A percentile compares a stretch with the other conserved stretches of the same genome.
These are phyloP conservation scores for Dascyllus trimaculatus DNA, from an alignment of 2,113 vertebrate species.

Conservation along the genomic window DNA sequence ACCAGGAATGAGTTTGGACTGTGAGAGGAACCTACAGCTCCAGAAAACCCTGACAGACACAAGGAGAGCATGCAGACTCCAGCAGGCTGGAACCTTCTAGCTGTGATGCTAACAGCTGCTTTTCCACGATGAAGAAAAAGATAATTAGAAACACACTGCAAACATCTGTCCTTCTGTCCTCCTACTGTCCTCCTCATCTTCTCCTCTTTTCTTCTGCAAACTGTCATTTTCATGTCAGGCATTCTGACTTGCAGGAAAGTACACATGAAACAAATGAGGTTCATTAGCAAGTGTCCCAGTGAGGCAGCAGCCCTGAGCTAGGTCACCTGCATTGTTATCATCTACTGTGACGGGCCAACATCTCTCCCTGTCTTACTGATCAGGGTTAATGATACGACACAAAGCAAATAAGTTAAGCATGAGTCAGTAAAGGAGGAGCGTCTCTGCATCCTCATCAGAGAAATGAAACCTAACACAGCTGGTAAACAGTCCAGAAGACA, in stretches of 20 bases:
- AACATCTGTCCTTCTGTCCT: too few species aligned
- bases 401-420: too few species aligned
- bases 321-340: too few species aligned
- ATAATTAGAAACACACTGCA: background rate
- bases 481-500: background rate
- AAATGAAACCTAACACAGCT: constrained; percentile 47
- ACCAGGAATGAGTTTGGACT: too few species aligned
- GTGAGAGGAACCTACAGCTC: too few species aligned
- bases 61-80: too few species aligned
- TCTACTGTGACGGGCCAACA: too few species aligned
- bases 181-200: too few species aligned
- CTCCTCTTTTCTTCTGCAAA: background rate
- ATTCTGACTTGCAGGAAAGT: background rate
- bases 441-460: background rate
- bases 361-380: background rate
- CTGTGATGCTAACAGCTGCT: too few species aligned
- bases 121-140: background rate
- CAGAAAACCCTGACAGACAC: too few species aligned
- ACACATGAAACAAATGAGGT: background rate
- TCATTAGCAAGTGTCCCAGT: background rate
- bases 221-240: too few species aligned
- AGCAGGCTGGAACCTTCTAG: too few species aligned
- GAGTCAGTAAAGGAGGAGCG: constrained; percentile 29
- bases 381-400: background rate
- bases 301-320: background rate